Percentiles rank a stretch among this genome's conserved stretches.
Evolutionary conservation across 2,888 invertebrate species (phyloP).

Genomic region (Cryptus armator): DNA sequence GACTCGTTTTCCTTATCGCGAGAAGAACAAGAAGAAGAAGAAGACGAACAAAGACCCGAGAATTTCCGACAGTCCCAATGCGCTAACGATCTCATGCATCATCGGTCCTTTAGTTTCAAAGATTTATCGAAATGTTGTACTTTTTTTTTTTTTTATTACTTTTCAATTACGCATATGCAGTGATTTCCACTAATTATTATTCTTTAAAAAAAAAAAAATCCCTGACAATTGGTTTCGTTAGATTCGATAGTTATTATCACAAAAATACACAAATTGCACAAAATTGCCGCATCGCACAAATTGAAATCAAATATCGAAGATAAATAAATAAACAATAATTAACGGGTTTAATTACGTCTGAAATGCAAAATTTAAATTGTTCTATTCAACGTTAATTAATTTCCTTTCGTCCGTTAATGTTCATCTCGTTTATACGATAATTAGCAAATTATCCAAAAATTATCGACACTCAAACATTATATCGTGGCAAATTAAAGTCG

Average conservation of each 20-base stretch:
- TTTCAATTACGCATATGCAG: too few species aligned
- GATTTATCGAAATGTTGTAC: background rate
- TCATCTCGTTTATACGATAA: background rate
- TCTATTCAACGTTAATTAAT: background rate
- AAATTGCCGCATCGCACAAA: too few species aligned
- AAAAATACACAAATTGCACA: too few species aligned
- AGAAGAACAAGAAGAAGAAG: conserved; percentile 28
- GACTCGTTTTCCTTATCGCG: conserved; percentile 66
- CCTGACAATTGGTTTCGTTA: too few species aligned
- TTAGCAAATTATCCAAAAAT: background rate
- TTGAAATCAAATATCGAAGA: too few species aligned
- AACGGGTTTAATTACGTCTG: too few species aligned
- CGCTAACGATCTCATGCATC: conserved; percentile 65
- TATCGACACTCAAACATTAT: background rate
- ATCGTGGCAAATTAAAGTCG: background rate
- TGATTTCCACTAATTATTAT: too few species aligned
- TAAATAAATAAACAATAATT: too few species aligned
- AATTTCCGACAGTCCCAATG: conserved; percentile 40
- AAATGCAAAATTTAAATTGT: too few species aligned
- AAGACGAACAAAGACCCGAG: conserved; percentile 35
- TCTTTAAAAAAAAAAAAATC: too few species aligned
- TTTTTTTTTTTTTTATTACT: too few species aligned
- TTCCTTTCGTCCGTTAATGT: background rate
- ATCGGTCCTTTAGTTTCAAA: conserved; percentile 35
- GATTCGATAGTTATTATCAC: too few species aligned